These are phyloP conservation scores for Hylomyscus alleni DNA, from an alignment of 2,797 vertebrate species.

Conservation along the genomic window DNA sequence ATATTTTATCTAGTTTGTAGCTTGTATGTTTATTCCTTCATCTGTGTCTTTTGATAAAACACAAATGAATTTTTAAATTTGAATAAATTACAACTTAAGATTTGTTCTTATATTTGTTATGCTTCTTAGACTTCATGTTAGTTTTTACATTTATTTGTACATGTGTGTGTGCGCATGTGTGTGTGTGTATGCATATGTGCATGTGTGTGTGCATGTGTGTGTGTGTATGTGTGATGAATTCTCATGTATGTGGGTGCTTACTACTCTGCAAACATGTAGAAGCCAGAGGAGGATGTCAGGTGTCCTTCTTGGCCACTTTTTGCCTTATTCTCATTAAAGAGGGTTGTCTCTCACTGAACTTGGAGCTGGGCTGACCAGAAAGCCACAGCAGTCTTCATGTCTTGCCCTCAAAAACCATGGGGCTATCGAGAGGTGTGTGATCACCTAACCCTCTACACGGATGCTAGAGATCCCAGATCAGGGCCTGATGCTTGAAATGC, in stretches of 20 bases:
- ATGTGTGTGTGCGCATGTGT: not conserved
- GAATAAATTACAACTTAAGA: not conserved
- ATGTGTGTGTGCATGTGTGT: not conserved
- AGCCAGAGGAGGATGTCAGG: not conserved
- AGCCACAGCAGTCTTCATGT: not conserved
- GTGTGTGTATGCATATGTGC: not conserved
- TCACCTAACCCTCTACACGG: too few species aligned
- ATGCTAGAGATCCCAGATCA: not conserved
- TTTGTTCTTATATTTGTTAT: not conserved
- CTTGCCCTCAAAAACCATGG: not conserved
- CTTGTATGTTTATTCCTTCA: not conserved
- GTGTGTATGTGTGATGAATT: not conserved
- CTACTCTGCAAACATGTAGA: not conserved
- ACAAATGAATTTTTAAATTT: not conserved
- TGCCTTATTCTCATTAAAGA: not conserved
- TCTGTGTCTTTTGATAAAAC: not conserved
- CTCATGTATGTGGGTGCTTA: not conserved
- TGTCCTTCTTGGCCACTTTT: not conserved
- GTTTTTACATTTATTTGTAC: not conserved
- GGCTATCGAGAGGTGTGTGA: not conserved
- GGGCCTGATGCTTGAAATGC: not conserved
- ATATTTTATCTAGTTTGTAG: not conserved
- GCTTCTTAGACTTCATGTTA: not conserved
- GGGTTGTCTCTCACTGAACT: not conserved
- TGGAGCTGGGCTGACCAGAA: not conserved